These are phyloP conservation scores for Petromus typicus DNA, from an alignment of 2,113 vertebrate genomes.

Conservation along the genomic window DNA sequence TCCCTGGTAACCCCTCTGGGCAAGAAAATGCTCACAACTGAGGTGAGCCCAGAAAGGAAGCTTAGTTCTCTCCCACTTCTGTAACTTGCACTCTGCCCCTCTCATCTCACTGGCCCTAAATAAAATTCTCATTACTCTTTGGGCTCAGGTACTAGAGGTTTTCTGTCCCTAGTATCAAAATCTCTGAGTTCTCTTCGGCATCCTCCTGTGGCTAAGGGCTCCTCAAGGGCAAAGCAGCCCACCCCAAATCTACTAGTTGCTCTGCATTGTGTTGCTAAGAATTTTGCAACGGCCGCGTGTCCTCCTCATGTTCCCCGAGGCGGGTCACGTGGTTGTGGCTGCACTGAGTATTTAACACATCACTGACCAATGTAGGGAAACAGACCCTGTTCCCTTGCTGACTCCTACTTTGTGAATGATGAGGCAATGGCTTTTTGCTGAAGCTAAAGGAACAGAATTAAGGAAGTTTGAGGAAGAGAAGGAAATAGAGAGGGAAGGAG, in stretches of 20 bases:
- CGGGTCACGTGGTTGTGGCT: background rate
- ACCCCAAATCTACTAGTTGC: fast-evolving
- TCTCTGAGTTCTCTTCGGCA: background rate
- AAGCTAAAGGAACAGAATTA: background rate
- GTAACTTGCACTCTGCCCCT: background rate
- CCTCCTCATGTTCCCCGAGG: background rate
- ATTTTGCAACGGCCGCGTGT: background rate
- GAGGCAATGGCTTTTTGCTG: background rate
- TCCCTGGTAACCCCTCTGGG: background rate
- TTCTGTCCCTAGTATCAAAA: background rate
- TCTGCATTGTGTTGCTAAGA: background rate
- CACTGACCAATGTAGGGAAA: background rate
- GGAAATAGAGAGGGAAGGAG: background rate
- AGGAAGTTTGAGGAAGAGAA: background rate
- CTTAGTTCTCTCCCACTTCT: background rate
- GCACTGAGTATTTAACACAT: background rate
- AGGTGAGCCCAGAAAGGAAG: background rate
- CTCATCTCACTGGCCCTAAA: background rate
- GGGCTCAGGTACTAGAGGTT: background rate
- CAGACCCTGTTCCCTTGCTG: background rate
- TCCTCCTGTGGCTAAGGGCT: background rate
- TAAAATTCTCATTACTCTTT: background rate
- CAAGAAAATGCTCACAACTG: background rate
- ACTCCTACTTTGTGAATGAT: background rate
- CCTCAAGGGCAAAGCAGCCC: background rate